phyloP scores from a whole-genome alignment of 1,140 invertebrate genomes.

The Anadara kagoshimensis region DNA sequence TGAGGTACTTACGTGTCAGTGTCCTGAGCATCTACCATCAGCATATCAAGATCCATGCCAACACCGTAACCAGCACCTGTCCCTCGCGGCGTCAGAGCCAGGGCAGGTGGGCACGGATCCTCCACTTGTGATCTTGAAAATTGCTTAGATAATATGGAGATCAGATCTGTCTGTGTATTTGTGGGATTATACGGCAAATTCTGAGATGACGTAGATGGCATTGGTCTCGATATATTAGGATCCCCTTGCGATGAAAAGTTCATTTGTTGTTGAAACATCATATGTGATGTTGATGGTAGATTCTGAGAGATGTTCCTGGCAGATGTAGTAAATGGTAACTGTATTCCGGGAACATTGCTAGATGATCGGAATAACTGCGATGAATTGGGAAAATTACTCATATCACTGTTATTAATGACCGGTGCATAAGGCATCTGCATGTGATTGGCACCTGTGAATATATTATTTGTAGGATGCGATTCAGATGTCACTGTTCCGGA shows the following conservation, averaged over 20 bases:
- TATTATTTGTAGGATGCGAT: too few species aligned
- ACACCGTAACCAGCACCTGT: constrained; percentile 69
- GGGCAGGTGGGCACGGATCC: constrained; percentile 55
- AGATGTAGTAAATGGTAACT: too few species aligned
- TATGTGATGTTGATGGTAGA: too few species aligned
- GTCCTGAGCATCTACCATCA: constrained; percentile 55
- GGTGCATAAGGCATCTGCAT: too few species aligned
- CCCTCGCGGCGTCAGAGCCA: constrained; percentile 64
- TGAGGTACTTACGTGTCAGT: constrained; percentile 30
- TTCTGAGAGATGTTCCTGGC: too few species aligned
- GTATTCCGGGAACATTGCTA: too few species aligned
- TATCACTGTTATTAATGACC: too few species aligned
- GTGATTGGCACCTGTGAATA: too few species aligned
- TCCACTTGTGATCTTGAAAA: constrained; percentile 52
- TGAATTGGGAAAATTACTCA: too few species aligned
- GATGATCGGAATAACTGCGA: too few species aligned
- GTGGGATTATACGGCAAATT: constrained; percentile 9
- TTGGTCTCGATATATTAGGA: background rate
- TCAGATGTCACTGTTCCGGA: too few species aligned
- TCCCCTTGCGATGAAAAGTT: background rate
- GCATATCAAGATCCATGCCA: constrained; percentile 62
- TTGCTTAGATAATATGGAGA: constrained; percentile 55
- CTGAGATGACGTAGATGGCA: background rate
- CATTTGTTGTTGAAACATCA: too few species aligned
- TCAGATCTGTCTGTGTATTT: constrained; percentile 43